Base-by-base conservation (phyloP, 2,113 vertebrate genomes). In the Tringa solitaria region DNA sequence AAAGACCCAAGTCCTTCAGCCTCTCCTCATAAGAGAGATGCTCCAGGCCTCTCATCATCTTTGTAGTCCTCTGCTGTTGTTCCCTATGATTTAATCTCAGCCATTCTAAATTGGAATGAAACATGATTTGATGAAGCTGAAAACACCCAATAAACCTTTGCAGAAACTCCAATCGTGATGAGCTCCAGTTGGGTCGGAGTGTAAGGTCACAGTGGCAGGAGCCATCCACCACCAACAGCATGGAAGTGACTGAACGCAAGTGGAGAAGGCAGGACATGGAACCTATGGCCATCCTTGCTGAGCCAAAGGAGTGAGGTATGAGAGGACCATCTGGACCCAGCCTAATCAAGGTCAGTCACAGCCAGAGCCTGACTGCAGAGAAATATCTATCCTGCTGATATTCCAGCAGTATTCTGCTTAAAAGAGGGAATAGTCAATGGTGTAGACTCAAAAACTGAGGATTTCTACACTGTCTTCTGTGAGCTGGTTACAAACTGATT, bases 151-250 rank as follows among this genome's bases (percentile, higher is more conserved):
- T 8, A 72, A 60, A 33, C 3, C 15, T 76, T 41, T 67, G 41
- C 48, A 60, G 23, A 69, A 93, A 53, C 43, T 64, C 39, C 48
- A 33, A 41, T 6, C 19, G 6, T 8, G 19, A 60, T 26, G 57
- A 64, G 10, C 19, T 89, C 33, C 23, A 56, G 1, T 0, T 60
- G 43, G 30, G 27, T 23, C 7, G 3, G 23, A 50, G 5, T 4
- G 16, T 28, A 81, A 72, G 12, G 33, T 53, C 45, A 51, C 16
- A 79, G n/a, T 17, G 2, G 4, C 14, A 59, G 51, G 32, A 93
- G 10, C 3, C n/a, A 32, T 10, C 35, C 24, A 87, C 3, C 51
- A 67, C 4, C 19, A n/a, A 12, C 30, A 76, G 43, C 1, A 2
- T 33, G 53, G 43, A 85, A 76, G 1, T 78, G 48, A 35, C 30